phyloP scores from a whole-genome alignment of 2,797 vertebrate species.

The Micromesistius poutassou region DNA sequence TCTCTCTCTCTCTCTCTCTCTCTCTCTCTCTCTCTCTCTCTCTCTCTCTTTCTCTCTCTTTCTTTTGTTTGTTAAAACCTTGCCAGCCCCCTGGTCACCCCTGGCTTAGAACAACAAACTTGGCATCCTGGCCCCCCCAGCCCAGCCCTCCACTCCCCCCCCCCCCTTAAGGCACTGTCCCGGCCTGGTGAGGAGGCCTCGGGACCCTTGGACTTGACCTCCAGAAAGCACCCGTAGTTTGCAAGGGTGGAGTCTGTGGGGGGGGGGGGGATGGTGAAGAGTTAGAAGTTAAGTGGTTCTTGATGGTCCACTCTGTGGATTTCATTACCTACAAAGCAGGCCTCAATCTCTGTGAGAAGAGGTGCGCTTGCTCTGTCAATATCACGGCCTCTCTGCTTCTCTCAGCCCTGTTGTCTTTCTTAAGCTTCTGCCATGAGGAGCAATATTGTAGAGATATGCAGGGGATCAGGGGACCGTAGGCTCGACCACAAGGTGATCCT shows the following conservation, averaged over 20 bases:
- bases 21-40: not conserved
- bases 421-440: conserved; percentile 36
- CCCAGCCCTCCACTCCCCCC: not conserved
- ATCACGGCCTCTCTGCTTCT: conserved; percentile 34
- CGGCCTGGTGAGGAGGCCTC: not conserved
- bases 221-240: not conserved
- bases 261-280: not conserved
- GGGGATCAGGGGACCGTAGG: conserved; percentile 19
- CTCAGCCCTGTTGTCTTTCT: conserved; percentile 52
- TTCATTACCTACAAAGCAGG: conserved; percentile 58
- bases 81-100: conserved; percentile 1
- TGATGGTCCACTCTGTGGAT: conserved; percentile 38
- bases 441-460: conserved; percentile 22
- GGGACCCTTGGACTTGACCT: not conserved
- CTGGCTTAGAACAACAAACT: conserved; percentile 11
- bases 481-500: conserved; percentile 8
- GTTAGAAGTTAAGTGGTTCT: conserved; percentile 50
- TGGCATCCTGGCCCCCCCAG: not conserved
- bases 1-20: not conserved
- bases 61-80: not conserved
- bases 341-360: conserved; percentile 50
- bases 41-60: conserved; percentile 2
- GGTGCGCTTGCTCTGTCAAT: conserved; percentile 52
- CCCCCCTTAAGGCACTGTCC: not conserved
- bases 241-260: not conserved